A percentile compares a stretch with the other conserved stretches of the same genome.
These are phyloP conservation scores for Aphelinus certus DNA, from an alignment of 1,140 invertebrate species.

Conservation along the genomic window DNA sequence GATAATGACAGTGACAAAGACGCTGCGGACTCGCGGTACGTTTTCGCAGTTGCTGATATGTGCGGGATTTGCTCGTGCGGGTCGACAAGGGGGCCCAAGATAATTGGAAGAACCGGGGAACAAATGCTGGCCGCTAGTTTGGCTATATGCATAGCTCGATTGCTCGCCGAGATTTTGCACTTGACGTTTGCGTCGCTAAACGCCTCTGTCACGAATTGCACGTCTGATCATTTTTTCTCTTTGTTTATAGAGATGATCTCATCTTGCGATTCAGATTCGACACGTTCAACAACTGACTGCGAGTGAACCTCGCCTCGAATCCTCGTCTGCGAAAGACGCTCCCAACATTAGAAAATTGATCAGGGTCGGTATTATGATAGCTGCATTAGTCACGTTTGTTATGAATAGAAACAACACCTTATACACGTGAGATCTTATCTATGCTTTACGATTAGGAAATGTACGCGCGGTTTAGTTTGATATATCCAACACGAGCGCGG, in stretches of 20 bases:
- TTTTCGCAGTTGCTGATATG: not conserved
- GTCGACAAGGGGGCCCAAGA: conserved; percentile 5
- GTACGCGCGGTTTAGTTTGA: conserved; percentile 30
- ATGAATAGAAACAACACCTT: conserved; percentile 16
- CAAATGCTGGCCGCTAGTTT: too few relatives aligned
- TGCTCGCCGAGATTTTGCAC: too few relatives aligned
- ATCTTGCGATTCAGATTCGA: too few relatives aligned
- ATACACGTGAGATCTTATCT: conserved; percentile 17
- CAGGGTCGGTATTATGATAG: not conserved
- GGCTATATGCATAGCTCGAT: too few relatives aligned
- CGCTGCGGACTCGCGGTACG: conserved; percentile 7
- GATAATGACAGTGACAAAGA: conserved; percentile 22
- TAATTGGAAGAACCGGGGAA: conserved; percentile 16
- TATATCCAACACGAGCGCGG: conserved; percentile 26
- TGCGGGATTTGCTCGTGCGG: conserved; percentile 15
- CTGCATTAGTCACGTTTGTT: conserved; percentile 8
- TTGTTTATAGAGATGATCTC: too few relatives aligned
- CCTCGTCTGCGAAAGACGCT: not conserved
- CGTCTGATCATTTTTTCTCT: too few relatives aligned
- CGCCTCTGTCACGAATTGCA: too few relatives aligned
- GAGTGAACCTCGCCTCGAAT: too few relatives aligned
- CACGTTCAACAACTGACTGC: too few relatives aligned
- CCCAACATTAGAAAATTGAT: not conserved
- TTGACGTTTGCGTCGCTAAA: too few relatives aligned
- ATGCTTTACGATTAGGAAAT: conserved; percentile 37